Evolutionary conservation across 2,888 invertebrate genomes (phyloP).

Genomic region (Gisinianus flammeolus): DNA sequence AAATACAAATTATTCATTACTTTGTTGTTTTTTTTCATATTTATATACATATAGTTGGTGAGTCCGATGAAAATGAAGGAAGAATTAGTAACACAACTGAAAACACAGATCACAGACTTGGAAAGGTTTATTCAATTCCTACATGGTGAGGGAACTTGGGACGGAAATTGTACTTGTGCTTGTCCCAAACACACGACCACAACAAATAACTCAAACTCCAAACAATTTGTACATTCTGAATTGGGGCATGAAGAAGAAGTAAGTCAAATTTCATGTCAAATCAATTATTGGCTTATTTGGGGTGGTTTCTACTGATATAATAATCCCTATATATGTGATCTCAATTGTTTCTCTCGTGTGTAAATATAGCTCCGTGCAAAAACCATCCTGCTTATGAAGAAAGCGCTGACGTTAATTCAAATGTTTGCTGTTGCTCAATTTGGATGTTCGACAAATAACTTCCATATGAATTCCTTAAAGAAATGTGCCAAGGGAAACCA

Average conservation of each 20-base stretch:
- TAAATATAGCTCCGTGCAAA: slow-evolving; percentile 62
- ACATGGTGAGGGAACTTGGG: slow-evolving; percentile 69
- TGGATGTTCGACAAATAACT: slow-evolving; percentile 76
- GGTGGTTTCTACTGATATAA: too few relatives aligned
- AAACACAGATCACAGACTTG: slow-evolving; percentile 95
- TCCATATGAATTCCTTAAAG: slow-evolving; percentile 80
- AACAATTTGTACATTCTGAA: slow-evolving; percentile 45
- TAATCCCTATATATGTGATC: too few relatives aligned
- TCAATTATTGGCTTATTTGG: too few relatives aligned
- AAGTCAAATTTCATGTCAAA: slow-evolving; percentile 1
- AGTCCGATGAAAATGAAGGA: slow-evolving; percentile 95
- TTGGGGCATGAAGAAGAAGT: slow-evolving; percentile 56
- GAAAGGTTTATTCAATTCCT: slow-evolving; percentile 95
- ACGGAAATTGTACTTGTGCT: slow-evolving; percentile 62
- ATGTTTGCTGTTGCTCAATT: slow-evolving; percentile 92
- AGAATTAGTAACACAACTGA: slow-evolving; percentile 91
- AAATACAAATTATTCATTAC: background rate
- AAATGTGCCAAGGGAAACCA: slow-evolving; percentile 85
- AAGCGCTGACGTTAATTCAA: slow-evolving; percentile 86
- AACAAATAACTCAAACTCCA: slow-evolving; percentile 41
- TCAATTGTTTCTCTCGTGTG: too few relatives aligned
- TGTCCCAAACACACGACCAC: slow-evolving; percentile 61
- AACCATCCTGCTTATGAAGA: slow-evolving; percentile 79
- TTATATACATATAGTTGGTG: slow-evolving; percentile 69
- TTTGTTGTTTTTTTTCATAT: background rate